These are phyloP conservation scores for Calephelis virginiensis DNA, from an alignment of 1,140 invertebrate species.

Conservation along the genomic window DNA sequence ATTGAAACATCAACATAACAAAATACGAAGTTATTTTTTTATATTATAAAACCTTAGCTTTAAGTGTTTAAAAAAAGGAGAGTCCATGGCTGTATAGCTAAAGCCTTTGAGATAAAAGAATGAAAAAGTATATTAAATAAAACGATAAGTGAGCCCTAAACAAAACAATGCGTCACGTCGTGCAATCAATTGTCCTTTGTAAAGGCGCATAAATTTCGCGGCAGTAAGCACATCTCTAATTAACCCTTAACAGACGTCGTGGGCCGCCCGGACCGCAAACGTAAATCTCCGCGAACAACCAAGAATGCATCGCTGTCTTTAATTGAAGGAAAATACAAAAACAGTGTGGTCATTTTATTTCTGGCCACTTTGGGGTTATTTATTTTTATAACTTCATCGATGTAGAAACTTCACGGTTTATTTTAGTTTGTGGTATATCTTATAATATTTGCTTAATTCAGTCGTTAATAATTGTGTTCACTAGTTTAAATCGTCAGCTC, in stretches of 20 bases:
- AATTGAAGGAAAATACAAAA: conserved; percentile 24
- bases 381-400: conserved; percentile 10
- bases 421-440: neutral
- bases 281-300: conserved; percentile 47
- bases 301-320: conserved; percentile 27
- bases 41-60: no score
- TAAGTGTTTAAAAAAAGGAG: no score
- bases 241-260: conserved; percentile 55
- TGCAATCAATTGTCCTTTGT: conserved; percentile 45
- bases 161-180: conserved; percentile 29
- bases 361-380: conserved; percentile 4
- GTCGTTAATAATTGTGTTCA: no score
- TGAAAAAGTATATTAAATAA: no score
- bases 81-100: no score
- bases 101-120: no score
- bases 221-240: conserved; percentile 51
- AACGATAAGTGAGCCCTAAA: neutral
- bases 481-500: no score
- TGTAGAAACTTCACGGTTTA: neutral
- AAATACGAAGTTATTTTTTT: no score
- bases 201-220: conserved; percentile 48
- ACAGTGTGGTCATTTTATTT: conserved; percentile 13
- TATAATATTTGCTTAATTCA: no score
- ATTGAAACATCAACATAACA: no score
- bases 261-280: conserved; percentile 29